A percentile compares a stretch with the other conserved stretches of the same genome.
phyloP scores from a whole-genome alignment of 2,888 invertebrate species.

The Scaptodrosophila latifasciaeformis region DNA sequence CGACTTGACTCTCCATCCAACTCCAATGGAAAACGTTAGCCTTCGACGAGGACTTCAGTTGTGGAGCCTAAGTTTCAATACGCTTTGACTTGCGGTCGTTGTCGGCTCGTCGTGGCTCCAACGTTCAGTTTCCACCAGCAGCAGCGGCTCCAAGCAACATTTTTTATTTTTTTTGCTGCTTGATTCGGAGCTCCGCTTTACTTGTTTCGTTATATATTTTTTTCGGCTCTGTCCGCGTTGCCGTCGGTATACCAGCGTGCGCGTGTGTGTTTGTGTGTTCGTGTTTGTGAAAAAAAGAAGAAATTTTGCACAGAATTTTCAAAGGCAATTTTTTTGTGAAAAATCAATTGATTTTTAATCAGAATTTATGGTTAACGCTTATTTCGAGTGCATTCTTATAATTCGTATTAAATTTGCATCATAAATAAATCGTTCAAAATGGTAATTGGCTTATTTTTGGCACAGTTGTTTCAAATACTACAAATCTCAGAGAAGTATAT shows the following conservation, averaged over 20 bases:
- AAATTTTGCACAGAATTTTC: slow-evolving; percentile 65
- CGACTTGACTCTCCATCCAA: not conserved
- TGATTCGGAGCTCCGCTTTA: slow-evolving; percentile 29
- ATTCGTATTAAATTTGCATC: slow-evolving; percentile 32
- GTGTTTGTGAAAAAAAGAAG: slow-evolving; percentile 42
- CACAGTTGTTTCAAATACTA: slow-evolving; percentile 55
- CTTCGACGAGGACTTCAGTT: slow-evolving; percentile 25
- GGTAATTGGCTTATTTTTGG: slow-evolving; percentile 60
- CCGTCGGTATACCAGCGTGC: slow-evolving; percentile 8
- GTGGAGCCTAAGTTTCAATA: slow-evolving; percentile 66
- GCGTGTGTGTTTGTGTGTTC: slow-evolving; percentile 28
- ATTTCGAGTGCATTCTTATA: slow-evolving; percentile 38
- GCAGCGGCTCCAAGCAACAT: slow-evolving; percentile 27
- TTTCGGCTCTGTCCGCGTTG: slow-evolving; percentile 7
- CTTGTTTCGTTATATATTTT: slow-evolving; percentile 38
- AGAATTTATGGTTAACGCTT: slow-evolving; percentile 38
- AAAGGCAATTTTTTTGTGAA: slow-evolving; percentile 30
- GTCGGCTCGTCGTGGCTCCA: slow-evolving; percentile 51
- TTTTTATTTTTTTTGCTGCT: slow-evolving; percentile 16
- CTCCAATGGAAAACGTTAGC: not conserved
- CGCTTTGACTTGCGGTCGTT: slow-evolving; percentile 68
- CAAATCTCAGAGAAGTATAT: slow-evolving; percentile 10
- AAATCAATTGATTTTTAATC: slow-evolving; percentile 54
- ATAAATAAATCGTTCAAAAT: slow-evolving; percentile 40
- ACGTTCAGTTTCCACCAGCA: slow-evolving; percentile 36